Percentiles rank a stretch among this genome's conserved stretches.
Evolutionary conservation across 2,888 invertebrate genomes (phyloP).

Genomic region (Caradrina clavipalpis): DNA sequence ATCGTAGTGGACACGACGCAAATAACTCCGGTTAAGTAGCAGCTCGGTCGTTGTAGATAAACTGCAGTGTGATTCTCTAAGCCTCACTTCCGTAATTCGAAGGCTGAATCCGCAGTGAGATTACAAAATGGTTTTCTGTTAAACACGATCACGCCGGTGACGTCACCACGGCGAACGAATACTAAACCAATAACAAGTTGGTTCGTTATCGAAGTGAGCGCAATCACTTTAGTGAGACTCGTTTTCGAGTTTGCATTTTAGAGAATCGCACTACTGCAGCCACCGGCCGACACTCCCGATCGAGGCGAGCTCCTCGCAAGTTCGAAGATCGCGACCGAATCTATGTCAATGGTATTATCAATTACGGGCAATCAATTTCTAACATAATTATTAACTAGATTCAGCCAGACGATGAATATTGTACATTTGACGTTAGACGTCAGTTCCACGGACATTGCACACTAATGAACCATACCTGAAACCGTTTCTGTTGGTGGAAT

Average conservation of each 20-base stretch:
- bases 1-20: conserved; percentile 1
- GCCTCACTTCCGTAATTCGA: too few species aligned
- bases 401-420: not conserved
- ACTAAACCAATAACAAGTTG: too few species aligned
- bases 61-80: too few species aligned
- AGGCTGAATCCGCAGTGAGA: too few species aligned
- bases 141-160: too few species aligned
- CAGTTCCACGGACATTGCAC: not conserved
- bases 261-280: too few species aligned
- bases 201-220: too few species aligned
- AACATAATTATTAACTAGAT: not conserved
- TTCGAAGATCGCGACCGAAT: conserved; percentile 29
- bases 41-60: conserved; percentile 13
- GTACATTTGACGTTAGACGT: not conserved
- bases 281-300: not conserved
- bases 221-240: too few species aligned
- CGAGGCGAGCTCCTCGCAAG: not conserved
- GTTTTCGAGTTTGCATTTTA: too few species aligned
- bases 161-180: too few species aligned
- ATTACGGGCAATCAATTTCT: conserved; percentile 29
- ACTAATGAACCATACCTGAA: not conserved
- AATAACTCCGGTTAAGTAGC: not conserved
- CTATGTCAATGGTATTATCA: conserved; percentile 31
- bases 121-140: too few species aligned
- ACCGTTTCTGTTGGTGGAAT: not conserved